Evolutionary conservation across 2,888 invertebrate species (phyloP).

Genomic region (Drosophila sordidula): DNA sequence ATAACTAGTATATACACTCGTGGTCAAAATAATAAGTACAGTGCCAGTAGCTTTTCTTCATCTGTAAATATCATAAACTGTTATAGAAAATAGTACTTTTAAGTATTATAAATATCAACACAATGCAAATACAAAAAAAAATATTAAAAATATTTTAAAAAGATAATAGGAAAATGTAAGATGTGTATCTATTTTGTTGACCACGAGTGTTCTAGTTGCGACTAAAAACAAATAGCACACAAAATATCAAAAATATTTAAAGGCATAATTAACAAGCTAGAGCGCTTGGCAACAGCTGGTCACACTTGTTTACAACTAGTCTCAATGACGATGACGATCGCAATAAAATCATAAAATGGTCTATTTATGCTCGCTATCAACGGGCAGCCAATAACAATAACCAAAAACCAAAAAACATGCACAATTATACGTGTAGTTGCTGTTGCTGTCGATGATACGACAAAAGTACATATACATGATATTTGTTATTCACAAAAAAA

Average conservation of each 20-base stretch:
- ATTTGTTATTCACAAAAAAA: slow-evolving; percentile 18
- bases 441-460: slow-evolving; percentile 20
- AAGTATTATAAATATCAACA: too few relatives aligned
- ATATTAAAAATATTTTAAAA: too few relatives aligned
- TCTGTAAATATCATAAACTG: too few relatives aligned
- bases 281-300: slow-evolving; percentile 42
- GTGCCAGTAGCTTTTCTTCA: too few relatives aligned
- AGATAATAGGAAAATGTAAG: too few relatives aligned
- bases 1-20: slow-evolving; percentile 3
- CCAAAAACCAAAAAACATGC: slow-evolving; percentile 28
- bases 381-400: slow-evolving; percentile 34
- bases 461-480: slow-evolving; percentile 1
- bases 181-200: too few relatives aligned
- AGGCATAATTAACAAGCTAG: slow-evolving; percentile 57
- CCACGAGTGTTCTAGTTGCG: too few relatives aligned
- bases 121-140: too few relatives aligned
- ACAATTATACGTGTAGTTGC: slow-evolving; percentile 2
- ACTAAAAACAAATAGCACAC: neutral
- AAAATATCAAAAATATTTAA: slow-evolving; percentile 57
- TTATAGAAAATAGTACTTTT: too few relatives aligned
- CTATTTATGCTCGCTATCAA: slow-evolving; percentile 48
- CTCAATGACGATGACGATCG: slow-evolving; percentile 27
- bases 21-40: neutral
- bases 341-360: slow-evolving; percentile 52
- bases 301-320: slow-evolving; percentile 37